Percentiles rank a stretch among this genome's conserved stretches.
Evolutionary conservation across 2,113 vertebrate species (phyloP).

Genomic region (Dipodomys stephensi): DNA sequence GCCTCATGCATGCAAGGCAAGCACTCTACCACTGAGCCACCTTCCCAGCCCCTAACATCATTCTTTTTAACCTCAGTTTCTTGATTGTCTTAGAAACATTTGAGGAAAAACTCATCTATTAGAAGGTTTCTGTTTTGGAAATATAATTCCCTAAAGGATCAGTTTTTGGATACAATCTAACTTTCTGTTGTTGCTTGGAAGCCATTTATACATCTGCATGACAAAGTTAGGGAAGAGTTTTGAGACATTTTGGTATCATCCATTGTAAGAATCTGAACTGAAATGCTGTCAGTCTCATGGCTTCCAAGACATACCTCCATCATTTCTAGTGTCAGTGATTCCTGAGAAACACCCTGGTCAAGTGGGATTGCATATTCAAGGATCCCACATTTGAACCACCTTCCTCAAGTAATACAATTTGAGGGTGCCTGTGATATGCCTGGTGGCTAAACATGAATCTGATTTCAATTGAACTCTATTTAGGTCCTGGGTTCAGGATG

Average conservation of each 20-base stretch:
- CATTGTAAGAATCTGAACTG: background rate
- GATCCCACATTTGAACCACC: background rate
- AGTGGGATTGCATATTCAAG: conserved; percentile 36
- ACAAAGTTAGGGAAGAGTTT: background rate
- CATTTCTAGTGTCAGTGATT: background rate
- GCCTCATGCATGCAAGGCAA: too few species aligned
- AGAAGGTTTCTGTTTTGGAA: conserved; percentile 33
- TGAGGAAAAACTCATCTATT: background rate
- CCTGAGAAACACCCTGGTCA: conserved; percentile 22
- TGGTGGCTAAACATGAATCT: conserved; percentile 67
- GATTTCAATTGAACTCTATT: conserved; percentile 70
- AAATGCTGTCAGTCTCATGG: background rate
- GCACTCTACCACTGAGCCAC: too few species aligned
- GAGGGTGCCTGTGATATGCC: background rate
- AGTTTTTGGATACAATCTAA: background rate
- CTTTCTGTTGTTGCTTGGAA: background rate
- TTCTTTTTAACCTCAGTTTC: conserved; percentile 21
- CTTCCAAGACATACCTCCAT: background rate
- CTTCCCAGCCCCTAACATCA: background rate
- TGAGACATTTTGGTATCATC: conserved; percentile 14
- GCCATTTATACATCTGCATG: background rate
- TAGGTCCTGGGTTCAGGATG: conserved; percentile 19
- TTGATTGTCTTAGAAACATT: conserved; percentile 23
- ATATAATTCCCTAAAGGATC: background rate
- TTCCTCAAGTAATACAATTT: conserved; percentile 37